phyloP scores from a whole-genome alignment of 2,113 vertebrate genomes.

The Puntigrus tetrazona region DNA sequence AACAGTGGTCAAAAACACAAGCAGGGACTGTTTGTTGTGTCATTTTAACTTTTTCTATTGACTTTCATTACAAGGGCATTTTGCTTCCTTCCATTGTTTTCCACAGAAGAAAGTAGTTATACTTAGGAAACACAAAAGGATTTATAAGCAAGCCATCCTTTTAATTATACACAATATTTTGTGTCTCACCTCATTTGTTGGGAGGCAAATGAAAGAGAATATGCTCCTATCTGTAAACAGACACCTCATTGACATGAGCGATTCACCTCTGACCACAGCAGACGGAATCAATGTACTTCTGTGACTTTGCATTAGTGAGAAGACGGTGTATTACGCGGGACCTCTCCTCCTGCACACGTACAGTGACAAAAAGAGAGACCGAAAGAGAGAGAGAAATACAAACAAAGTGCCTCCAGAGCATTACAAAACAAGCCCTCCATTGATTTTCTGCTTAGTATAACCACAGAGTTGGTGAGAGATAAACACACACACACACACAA shows the following conservation, averaged over 20 bases:
- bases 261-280: constrained; percentile 16
- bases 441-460: constrained; percentile 44
- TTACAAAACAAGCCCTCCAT: constrained; percentile 34
- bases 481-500: not conserved
- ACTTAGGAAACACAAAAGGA: not conserved
- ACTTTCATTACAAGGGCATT: not conserved
- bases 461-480: constrained; percentile 20
- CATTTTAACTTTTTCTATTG: not conserved
- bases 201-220: not conserved
- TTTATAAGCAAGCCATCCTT: not conserved
- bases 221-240: not conserved
- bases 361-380: not conserved
- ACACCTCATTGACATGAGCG: not conserved
- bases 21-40: not conserved
- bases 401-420: constrained; percentile 31
- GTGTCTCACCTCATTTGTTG: not conserved
- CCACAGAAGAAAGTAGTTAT: not conserved
- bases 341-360: not conserved
- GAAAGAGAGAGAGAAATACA: constrained; percentile 11
- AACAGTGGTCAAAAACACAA: not conserved
- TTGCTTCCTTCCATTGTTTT: not conserved
- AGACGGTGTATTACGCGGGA: not conserved
- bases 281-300: constrained; percentile 3
- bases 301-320: not conserved
- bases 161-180: not conserved